Base-by-base conservation (phyloP, 1,140 invertebrate species). In the Lepidurus couesii region DNA sequence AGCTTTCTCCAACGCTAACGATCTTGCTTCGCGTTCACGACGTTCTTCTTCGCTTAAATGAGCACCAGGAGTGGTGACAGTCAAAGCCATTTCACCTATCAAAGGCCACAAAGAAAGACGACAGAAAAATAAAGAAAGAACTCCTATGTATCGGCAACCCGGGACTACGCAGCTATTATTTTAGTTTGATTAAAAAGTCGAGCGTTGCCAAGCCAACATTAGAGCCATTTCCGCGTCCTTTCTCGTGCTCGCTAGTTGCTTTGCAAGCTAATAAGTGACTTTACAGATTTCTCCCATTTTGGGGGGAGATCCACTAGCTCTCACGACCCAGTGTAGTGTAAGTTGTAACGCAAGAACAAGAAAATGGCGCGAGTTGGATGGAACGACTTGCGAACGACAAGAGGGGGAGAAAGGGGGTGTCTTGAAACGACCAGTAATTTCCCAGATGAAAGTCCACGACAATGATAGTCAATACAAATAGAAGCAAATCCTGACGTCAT, bases 1-100 rank as follows among this genome's bases (percentile, higher is more conserved):
- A 77, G 94, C 92, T 86, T 94, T 92, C 88, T 97, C 95, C 83
- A 97, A 88, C 82, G 94, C 94, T 81, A 95, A 89, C 81, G 90
- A 92, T 82, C 92, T 86, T 75, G 91, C 91, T 83, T 90, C 88
- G 80, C 90, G 86, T 83, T 92, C 91, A 81, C 87, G 86, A 45
- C 73, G 42, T 42, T 80, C 79, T 44, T 53, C 77, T 34, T 79
- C 78, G 24, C 73, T 47, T 65, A 65, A 65, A 65, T 65, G 53
- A 65, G 53, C 53, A 65, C 53, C 53, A 13, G 75, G 47, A 45
- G 43, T 45, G 75, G 75, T 47, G 75, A 47, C 75, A 16, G 75
- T 77, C 16, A 43, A 45, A 45, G 75, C 75, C 43, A 47, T 45
- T 45, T 34, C 44, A 77, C 43, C 44, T 44, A 42, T n/a, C 6